A percentile compares a stretch with the other conserved stretches of the same genome.
These are phyloP conservation scores for Antechinus stuartii DNA, from an alignment of 2,113 vertebrate species.

Conservation along the genomic window DNA sequence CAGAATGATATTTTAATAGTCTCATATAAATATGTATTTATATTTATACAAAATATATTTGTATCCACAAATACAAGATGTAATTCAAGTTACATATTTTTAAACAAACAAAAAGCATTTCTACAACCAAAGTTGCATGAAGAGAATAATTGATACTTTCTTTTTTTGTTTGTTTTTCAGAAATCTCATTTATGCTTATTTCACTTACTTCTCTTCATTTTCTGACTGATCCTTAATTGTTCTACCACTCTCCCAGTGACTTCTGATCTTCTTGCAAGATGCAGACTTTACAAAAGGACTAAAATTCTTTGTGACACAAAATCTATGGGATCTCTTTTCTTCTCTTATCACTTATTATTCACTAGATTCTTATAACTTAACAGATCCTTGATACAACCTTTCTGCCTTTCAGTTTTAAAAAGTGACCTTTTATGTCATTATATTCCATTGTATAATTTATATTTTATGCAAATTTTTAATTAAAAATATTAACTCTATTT, in stretches of 20 bases:
- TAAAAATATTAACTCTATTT: constrained; percentile 25
- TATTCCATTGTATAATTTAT: background rate
- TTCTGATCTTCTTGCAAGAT: background rate
- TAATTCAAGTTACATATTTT: background rate
- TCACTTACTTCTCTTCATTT: background rate
- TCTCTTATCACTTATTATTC: background rate
- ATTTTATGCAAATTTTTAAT: constrained; percentile 6
- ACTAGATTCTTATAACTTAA: constrained; percentile 15
- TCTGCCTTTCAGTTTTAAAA: constrained; percentile 33
- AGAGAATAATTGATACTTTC: background rate
- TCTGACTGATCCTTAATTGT: background rate
- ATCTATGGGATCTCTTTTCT: background rate
- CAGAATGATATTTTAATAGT: background rate
- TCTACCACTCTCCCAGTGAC: background rate
- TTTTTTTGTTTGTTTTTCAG: background rate
- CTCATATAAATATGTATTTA: background rate
- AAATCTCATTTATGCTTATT: constrained; percentile 5
- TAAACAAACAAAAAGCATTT: background rate
- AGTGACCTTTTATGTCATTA: constrained; percentile 3
- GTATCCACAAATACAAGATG: background rate
- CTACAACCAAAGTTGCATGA: background rate
- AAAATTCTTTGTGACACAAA: background rate
- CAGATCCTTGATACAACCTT: background rate
- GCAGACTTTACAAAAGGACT: background rate
- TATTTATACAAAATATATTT: no score